Base-by-base conservation (phyloP, 2,113 vertebrate species). In the Phasianus colchicus region DNA sequence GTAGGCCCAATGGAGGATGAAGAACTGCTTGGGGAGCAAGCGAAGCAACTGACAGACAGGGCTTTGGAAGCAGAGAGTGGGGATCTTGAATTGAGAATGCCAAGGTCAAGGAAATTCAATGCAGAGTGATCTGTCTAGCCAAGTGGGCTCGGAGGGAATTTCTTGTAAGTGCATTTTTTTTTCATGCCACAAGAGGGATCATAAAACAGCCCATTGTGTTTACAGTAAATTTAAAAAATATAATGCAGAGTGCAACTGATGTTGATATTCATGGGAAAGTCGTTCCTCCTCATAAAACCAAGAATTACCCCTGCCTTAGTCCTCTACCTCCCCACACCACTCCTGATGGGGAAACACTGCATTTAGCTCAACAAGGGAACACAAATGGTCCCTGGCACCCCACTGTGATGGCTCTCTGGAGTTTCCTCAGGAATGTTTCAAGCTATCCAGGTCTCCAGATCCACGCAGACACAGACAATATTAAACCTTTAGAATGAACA, bases 201-300 rank as follows among this genome's bases (percentile, higher is more conserved):
- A 97, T 91, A 95, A 95, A 97, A 65, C 94, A 97, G 92, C 73
- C 88, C 85, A 94, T 69, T 86, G 89, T 86, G 43, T 93, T 95
- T 90, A 95, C 45, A 77, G 80, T 50, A 94, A 83, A 92, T 88
- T 93, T 83, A 81, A 78, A 90, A 94, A 83, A 78, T 54, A 84
- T 13, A 91, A 91, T 13, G 36, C 83, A 91, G 70, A 15, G 57
- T 92, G 57, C 43, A 96, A 84, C 54, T 66, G 70, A 88, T 88
- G 80, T 29, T 82, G 80, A 66, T 81, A 65, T 82, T 72, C 88
- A 93, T 91, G 83, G 93, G 74, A 90, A 94, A 82, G 83, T 5
- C 78, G 65, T 71, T 81, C 60, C 57, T 90, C 67, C 80, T 50
- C 71, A 83, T 66, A 88, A 91, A 93, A 40, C 20, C 13, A 70